These are phyloP conservation scores for Amphiura filiformis DNA, from an alignment of 35 echinoderm and acorn worm species.

Conservation along the genomic window DNA sequence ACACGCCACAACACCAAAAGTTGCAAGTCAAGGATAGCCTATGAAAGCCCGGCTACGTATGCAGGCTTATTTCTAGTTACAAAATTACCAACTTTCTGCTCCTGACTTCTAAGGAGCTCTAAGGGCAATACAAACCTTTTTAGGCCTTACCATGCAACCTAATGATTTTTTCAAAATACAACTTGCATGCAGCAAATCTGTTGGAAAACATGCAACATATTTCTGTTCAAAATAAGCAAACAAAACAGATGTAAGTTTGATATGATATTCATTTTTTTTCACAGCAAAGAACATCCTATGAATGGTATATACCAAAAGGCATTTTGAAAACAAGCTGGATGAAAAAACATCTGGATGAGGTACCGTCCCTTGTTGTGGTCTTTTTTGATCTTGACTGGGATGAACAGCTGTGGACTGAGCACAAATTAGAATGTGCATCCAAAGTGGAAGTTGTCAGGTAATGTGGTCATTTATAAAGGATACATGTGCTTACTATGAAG, in stretches of 20 bases:
- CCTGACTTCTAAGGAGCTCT: too few species aligned
- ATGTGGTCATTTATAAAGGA: too few species aligned
- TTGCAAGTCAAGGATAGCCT: too few species aligned
- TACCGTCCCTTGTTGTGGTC: slow-evolving; percentile 88
- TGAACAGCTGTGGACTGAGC: slow-evolving; percentile 89
- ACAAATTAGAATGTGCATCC: slow-evolving; percentile 93
- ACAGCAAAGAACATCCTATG: slow-evolving; percentile 95
- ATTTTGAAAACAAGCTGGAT: slow-evolving; percentile 97
- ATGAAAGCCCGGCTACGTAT: too few species aligned
- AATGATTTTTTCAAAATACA: not conserved
- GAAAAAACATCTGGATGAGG: slow-evolving; percentile 87
- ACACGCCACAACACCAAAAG: too few species aligned
- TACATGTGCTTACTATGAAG: too few species aligned
- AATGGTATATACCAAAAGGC: slow-evolving; percentile 99
- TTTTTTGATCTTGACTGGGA: slow-evolving; percentile 99
- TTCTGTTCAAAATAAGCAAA: too few species aligned
- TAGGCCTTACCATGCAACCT: too few species aligned
- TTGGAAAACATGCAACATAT: not conserved
- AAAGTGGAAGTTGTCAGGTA: slow-evolving; percentile 98
- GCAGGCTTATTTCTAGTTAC: too few species aligned
- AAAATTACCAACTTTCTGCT: too few species aligned
- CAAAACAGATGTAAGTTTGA: too few species aligned
- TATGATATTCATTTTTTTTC: not conserved
- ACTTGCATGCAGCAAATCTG: not conserved
- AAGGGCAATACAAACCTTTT: too few species aligned